These are phyloP conservation scores for Physeter macrocephalus DNA, from an alignment of 2,113 vertebrate genomes.

Conservation along the genomic window DNA sequence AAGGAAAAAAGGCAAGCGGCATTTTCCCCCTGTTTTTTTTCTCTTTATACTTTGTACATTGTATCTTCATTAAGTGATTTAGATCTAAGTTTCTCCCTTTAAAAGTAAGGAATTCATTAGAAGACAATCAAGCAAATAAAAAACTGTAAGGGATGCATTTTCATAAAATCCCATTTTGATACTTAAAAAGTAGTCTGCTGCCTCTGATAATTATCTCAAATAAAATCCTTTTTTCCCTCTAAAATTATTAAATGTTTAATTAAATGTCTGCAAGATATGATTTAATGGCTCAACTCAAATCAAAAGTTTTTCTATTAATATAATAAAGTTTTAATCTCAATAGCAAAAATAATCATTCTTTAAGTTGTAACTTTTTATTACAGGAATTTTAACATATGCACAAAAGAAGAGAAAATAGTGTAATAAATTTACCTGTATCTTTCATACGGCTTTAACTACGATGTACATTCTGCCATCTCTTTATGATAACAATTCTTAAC, in stretches of 20 bases:
- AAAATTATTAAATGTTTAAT: slow-evolving; percentile 36
- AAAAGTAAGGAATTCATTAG: slow-evolving; percentile 30
- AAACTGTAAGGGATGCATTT: slow-evolving; percentile 7
- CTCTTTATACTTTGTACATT: background rate
- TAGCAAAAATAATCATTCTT: background rate
- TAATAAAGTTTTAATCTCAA: slow-evolving; percentile 2
- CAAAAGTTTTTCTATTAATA: background rate
- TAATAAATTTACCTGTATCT: background rate
- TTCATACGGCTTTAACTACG: background rate
- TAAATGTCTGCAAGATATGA: background rate
- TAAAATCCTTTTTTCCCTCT: background rate
- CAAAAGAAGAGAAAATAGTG: background rate
- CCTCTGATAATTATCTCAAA: background rate
- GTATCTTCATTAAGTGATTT: background rate
- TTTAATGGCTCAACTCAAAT: background rate
- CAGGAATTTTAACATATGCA: background rate
- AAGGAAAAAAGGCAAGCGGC: background rate
- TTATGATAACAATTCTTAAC: background rate
- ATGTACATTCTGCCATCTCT: background rate
- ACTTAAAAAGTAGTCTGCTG: background rate
- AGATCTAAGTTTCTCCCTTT: background rate
- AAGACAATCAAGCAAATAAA: background rate
- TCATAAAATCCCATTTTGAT: background rate
- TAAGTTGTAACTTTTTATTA: background rate
- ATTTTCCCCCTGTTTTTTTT: background rate